These are phyloP conservation scores for Hestina assimilis DNA, from an alignment of 1,140 invertebrate genomes.

Conservation along the genomic window DNA sequence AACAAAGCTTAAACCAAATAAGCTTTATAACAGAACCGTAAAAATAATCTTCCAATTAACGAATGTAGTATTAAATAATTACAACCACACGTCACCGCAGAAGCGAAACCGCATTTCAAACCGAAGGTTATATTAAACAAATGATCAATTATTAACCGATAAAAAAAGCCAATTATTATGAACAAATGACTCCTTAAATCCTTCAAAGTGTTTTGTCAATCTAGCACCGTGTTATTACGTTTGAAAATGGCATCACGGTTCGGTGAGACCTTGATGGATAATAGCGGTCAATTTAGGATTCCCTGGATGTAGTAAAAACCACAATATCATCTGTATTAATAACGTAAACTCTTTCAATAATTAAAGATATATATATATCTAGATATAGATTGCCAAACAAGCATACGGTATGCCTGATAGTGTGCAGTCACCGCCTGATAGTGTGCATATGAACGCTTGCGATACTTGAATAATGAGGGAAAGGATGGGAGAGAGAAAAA, in stretches of 20 bases:
- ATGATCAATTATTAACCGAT: constrained; percentile 24
- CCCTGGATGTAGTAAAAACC: not conserved
- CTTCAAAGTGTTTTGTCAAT: constrained; percentile 55
- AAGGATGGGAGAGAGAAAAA: no score
- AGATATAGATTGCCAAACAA: no score
- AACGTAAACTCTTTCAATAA: no score
- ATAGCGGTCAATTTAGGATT: constrained; percentile 43
- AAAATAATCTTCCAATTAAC: no score
- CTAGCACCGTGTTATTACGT: constrained; percentile 45
- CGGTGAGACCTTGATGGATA: constrained; percentile 40
- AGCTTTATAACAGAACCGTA: no score
- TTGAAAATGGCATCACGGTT: constrained; percentile 32
- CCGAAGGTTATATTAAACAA: constrained; percentile 28
- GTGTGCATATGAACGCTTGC: no score
- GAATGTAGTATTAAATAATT: not conserved
- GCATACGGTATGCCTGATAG: no score
- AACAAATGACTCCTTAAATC: constrained; percentile 52
- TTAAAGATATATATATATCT: no score
- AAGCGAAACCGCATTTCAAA: not conserved
- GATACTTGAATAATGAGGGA: no score
- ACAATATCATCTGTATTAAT: no score
- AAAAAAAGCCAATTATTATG: constrained; percentile 24
- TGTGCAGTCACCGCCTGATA: no score
- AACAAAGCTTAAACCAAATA: no score
- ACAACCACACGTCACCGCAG: not conserved